Evolutionary conservation across 1,140 invertebrate species (phyloP), one percentile per base, ranked within the genome.

Genomic region (Tetragonula clypearis): DNA sequence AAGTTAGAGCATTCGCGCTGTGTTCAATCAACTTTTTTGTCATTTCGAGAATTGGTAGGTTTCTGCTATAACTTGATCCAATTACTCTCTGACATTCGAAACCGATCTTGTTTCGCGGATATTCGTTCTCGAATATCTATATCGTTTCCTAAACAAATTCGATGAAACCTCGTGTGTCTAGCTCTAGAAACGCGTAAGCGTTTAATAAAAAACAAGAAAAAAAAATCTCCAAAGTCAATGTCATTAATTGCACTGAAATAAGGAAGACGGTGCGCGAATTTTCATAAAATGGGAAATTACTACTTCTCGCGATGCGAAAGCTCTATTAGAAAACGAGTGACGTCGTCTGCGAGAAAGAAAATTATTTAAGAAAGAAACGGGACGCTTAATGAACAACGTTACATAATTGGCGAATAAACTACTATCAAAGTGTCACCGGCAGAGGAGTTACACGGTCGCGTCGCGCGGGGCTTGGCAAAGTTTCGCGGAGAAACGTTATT

Each of bases 401-500:
- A 21, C 65, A 73, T 87, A 87, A 87, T 87, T 82, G 75, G 62
- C 79, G 55, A 56, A 49, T 66, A 66, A 55, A 26, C n/a, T 62
- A 53, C 69, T 56, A 88, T 83, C 79, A 74, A 79, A 88, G 86
- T 88, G 85, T 88, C 87, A 76, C 71, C 62, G 30, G 35, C 85
- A 88, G 81, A 65, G 56, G 26, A 53, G 60, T 82, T 75, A 56
- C 56, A 41, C n/a, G 9, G 11, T 23, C 41, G 41, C 60, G 60
- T 5, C 11, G 21, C 21, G 49, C 65, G 49, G 68, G 66, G 26
- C 66, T n/a, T 41, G 78, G 49, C 21, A 56, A 87, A 88, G 82
- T 87, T 88, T 76, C 56, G 65, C 68, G 30, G 35, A 41, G 35
- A 53, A 75, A 60, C 53, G 68, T 85, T 82, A 82, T 69, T 88